Evolutionary conservation across 1,140 invertebrate species (phyloP).

Genomic region (Cydia amplana): DNA sequence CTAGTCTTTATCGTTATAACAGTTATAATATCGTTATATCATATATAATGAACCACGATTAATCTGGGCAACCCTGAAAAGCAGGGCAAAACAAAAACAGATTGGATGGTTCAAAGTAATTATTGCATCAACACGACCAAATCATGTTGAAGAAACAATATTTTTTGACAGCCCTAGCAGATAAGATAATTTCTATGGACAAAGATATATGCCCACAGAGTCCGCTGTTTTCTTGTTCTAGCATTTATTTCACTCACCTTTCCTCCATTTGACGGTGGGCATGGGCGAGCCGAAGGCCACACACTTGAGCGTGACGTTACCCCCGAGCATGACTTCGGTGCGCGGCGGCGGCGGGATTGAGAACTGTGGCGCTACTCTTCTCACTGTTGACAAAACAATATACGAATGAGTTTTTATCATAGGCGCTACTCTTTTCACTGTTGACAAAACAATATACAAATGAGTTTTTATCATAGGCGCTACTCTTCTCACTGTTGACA

Average conservation of each 20-base stretch:
- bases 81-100: no score
- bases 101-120: no score
- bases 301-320: slow-evolving; percentile 95
- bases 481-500: slow-evolving; percentile 91
- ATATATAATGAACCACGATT: no score
- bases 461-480: slow-evolving; percentile 82
- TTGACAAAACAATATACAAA: slow-evolving; percentile 66
- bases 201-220: no score
- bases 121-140: no score
- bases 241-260: slow-evolving; percentile 79
- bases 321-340: slow-evolving; percentile 94
- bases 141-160: no score
- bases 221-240: neutral
- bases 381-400: slow-evolving; percentile 83
- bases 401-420: slow-evolving; percentile 4
- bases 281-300: slow-evolving; percentile 98
- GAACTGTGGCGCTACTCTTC: slow-evolving; percentile 96
- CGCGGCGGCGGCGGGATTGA: slow-evolving; percentile 91
- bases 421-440: slow-evolving; percentile 96
- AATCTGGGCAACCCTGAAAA: no score
- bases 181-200: no score
- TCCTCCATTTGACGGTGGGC: slow-evolving; percentile 98
- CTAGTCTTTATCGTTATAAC: no score
- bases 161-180: no score
- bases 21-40: no score